phyloP scores from a whole-genome alignment of 2,113 vertebrate genomes.

The Tinamus guttatus region DNA sequence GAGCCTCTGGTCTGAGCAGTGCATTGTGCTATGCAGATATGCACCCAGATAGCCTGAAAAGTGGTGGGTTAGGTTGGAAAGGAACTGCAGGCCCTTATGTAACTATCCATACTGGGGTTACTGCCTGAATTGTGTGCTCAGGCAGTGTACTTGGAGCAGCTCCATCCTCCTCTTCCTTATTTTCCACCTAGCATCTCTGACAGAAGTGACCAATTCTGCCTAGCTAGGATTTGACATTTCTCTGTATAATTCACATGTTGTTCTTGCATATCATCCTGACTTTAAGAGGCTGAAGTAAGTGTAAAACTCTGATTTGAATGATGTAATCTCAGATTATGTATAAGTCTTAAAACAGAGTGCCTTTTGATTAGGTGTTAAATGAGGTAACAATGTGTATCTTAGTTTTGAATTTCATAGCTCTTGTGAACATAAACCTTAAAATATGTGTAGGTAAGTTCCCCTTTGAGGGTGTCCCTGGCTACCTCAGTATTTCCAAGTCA shows the following conservation, averaged over 20 bases:
- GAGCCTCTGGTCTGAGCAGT: neutral
- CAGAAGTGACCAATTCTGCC: neutral
- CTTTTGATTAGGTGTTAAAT: neutral
- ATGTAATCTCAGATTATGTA: neutral
- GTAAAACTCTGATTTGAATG: neutral
- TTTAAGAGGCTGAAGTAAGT: neutral
- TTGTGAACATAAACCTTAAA: neutral
- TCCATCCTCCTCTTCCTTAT: neutral
- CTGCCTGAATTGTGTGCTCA: neutral
- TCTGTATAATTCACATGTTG: neutral
- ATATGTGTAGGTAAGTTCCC: neutral
- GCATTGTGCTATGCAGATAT: neutral
- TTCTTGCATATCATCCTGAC: neutral
- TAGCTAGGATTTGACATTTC: neutral
- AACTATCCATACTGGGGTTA: too few relatives aligned
- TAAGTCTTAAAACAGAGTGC: neutral
- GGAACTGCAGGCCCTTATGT: neutral
- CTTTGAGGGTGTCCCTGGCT: neutral
- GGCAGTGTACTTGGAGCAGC: neutral
- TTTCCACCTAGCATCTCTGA: neutral
- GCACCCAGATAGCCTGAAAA: neutral
- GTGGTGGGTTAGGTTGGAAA: neutral
- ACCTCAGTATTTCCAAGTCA: neutral
- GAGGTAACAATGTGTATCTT: neutral
- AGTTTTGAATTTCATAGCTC: neutral